Percentiles rank a stretch among this genome's conserved stretches.
These are phyloP conservation scores for Anhinga anhinga DNA, from an alignment of 2,113 vertebrate species.

Conservation along the genomic window DNA sequence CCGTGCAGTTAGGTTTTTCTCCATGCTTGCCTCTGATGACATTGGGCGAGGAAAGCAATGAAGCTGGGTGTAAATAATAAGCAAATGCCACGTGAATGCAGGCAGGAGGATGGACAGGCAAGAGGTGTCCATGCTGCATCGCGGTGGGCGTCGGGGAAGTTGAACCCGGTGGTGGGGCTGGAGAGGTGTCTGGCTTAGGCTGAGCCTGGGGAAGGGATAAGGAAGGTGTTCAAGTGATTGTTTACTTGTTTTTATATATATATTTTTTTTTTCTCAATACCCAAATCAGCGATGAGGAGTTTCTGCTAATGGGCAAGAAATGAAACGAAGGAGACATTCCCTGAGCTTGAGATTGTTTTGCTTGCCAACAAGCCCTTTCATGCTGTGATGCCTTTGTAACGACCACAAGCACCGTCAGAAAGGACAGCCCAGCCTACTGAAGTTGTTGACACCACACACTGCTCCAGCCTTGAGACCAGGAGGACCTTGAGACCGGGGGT, in stretches of 20 bases:
- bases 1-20: background rate
- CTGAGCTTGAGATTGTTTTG: background rate
- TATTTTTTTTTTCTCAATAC: background rate
- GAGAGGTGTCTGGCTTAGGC: background rate
- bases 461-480: background rate
- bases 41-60: background rate
- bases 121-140: background rate
- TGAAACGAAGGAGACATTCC: background rate
- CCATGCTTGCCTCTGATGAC: background rate
- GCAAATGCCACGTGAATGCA: fast-evolving
- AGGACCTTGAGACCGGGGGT: background rate
- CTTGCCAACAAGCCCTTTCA: background rate
- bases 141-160: background rate
- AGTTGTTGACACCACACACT: background rate
- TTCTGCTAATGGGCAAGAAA: background rate
- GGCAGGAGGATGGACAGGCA: background rate
- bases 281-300: background rate
- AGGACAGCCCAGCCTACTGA: background rate
- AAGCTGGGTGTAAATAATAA: background rate
- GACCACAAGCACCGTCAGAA: background rate
- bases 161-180: background rate
- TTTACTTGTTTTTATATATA: background rate
- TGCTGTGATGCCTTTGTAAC: background rate
- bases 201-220: background rate
- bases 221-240: background rate